Evolutionary conservation across 2,113 vertebrate species (phyloP).

Genomic region (Lynx canadensis): DNA sequence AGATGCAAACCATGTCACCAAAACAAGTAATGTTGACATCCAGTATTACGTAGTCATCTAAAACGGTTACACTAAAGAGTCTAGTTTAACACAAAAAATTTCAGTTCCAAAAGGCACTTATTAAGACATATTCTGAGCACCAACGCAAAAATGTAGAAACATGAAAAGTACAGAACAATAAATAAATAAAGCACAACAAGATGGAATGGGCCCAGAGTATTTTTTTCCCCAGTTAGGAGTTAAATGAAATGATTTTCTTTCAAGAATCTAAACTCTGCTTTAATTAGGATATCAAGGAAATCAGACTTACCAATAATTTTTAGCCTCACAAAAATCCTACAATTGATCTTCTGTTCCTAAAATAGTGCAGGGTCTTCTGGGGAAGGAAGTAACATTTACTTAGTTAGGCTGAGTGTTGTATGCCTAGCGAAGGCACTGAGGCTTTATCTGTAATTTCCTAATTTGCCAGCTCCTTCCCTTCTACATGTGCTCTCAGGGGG

Average conservation of each 20-base stretch:
- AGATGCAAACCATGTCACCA: background rate
- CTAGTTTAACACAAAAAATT: background rate
- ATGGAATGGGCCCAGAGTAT: background rate
- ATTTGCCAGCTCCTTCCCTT: constrained; percentile 14
- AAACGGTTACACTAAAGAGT: background rate
- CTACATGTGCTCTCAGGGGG: background rate
- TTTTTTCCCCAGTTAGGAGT: background rate
- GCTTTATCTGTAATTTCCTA: background rate
- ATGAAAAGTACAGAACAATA: background rate
- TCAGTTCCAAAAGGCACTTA: background rate
- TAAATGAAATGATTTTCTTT: constrained; percentile 14
- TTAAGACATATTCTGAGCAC: background rate
- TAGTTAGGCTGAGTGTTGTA: background rate
- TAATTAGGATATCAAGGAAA: background rate
- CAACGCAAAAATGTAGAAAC: background rate
- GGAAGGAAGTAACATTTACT: background rate
- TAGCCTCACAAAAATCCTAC: background rate
- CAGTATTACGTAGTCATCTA: background rate
- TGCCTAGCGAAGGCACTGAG: background rate
- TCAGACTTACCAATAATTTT: background rate
- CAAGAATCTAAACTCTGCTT: constrained; percentile 34
- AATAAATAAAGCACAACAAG: background rate
- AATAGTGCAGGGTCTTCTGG: background rate
- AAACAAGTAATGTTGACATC: background rate
- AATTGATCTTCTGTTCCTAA: background rate